Evolutionary conservation across 2,797 vertebrate species (phyloP).

Genomic region (Lithobates sylvaticus): DNA sequence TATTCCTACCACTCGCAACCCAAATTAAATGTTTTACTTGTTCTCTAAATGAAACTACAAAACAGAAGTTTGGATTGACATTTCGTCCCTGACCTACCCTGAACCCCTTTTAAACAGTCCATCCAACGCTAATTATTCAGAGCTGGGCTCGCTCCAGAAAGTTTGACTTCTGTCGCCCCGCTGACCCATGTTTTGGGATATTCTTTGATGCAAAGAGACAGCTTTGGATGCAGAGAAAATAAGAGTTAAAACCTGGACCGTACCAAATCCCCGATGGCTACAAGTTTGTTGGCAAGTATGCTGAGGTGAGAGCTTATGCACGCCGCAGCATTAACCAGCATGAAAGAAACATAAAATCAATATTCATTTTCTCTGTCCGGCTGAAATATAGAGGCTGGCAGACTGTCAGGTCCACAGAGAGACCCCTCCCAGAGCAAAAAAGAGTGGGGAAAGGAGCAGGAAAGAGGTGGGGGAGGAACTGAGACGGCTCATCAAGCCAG

Average conservation of each 20-base stretch:
- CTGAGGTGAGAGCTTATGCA: slow-evolving; percentile 61
- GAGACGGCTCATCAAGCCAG: slow-evolving; percentile 22
- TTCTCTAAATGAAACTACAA: background rate
- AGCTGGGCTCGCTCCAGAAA: background rate
- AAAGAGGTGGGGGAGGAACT: slow-evolving; percentile 8
- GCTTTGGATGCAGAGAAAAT: background rate
- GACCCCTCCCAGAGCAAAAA: slow-evolving; percentile 45
- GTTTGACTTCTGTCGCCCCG: slow-evolving; percentile 10
- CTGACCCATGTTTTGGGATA: background rate
- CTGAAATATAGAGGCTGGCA: slow-evolving; percentile 61
- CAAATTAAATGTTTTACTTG: background rate
- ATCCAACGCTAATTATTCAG: background rate
- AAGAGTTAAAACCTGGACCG: slow-evolving; percentile 37
- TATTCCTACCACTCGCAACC: no score
- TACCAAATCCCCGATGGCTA: slow-evolving; percentile 52
- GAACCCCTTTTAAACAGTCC: slow-evolving; percentile 3
- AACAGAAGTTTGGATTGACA: background rate
- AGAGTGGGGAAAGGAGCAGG: background rate
- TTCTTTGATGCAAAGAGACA: slow-evolving; percentile 11
- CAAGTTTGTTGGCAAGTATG: slow-evolving; percentile 55
- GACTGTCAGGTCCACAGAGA: slow-evolving; percentile 58
- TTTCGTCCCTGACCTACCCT: background rate
- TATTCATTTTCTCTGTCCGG: slow-evolving; percentile 61
- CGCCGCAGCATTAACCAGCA: slow-evolving; percentile 59
- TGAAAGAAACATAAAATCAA: slow-evolving; percentile 63